phyloP scores from a whole-genome alignment of 2,113 vertebrate genomes.

The Tragelaphus buxtoni region DNA sequence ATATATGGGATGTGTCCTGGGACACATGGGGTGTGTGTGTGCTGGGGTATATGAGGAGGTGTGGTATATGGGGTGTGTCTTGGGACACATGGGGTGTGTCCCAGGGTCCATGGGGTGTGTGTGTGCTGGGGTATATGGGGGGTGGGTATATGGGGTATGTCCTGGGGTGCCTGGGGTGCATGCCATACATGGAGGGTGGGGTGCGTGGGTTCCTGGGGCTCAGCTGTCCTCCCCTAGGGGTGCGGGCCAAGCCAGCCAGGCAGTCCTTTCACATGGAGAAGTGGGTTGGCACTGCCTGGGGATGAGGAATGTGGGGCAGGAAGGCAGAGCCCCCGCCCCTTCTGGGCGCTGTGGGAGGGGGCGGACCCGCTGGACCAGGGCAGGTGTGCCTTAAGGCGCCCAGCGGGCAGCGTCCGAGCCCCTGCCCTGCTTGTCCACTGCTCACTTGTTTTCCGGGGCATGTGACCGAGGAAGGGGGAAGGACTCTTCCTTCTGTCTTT shows the following conservation, averaged over 20 bases:
- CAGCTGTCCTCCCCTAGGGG: too few species aligned
- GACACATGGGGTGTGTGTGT: too few species aligned
- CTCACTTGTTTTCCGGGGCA: constrained; percentile 37
- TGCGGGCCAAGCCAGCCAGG: too few species aligned
- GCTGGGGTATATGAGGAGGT: too few species aligned
- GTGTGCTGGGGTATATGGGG: neutral
- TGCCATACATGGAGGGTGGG: neutral
- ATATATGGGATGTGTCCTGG: too few species aligned
- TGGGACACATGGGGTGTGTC: too few species aligned
- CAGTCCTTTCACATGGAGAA: neutral
- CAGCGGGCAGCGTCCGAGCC: neutral
- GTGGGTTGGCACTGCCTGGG: neutral
- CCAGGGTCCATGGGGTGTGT: too few species aligned
- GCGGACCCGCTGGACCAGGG: rapidly evolving
- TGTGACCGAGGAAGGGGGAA: neutral
- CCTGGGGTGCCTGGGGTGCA: neutral
- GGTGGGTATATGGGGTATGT: neutral
- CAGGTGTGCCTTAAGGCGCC: rapidly evolving
- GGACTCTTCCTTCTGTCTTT: constrained; percentile 61
- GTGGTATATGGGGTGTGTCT: too few species aligned
- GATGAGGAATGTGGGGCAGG: rapidly evolving
- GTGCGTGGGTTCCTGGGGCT: rapidly evolving
- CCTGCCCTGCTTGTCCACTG: neutral
- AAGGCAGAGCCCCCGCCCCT: rapidly evolving
- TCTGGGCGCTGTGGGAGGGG: rapidly evolving